Conservation (phyloP, 2,113 vertebrate genomes). For the Sclerurus mexicanus region DNA sequence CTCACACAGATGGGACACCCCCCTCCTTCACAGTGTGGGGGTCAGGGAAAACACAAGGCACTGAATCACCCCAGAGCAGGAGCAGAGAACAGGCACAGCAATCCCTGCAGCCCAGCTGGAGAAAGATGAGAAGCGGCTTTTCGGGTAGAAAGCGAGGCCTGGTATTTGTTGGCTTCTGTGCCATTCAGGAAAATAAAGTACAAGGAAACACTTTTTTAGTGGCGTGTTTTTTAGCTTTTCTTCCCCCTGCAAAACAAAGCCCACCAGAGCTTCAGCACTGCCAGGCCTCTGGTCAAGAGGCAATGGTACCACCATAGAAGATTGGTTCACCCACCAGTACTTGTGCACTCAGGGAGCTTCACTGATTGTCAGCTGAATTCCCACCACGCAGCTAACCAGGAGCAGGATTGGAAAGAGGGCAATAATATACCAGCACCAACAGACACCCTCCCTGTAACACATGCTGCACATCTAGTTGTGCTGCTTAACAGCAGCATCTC, state of each 20-base stretch:
- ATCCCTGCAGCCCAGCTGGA: neutral
- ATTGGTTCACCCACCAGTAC: neutral
- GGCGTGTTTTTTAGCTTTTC: neutral
- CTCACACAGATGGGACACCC: too few species aligned
- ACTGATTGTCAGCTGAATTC: neutral
- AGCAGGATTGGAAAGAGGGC: neutral
- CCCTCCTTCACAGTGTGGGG: accelerated
- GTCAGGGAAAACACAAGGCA: accelerated
- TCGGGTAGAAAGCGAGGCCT: neutral
- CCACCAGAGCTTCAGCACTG: neutral
- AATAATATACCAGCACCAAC: neutral
- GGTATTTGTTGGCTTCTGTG: neutral
- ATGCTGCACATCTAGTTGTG: neutral
- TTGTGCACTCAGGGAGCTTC: neutral
- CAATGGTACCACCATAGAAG: neutral
- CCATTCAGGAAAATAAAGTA: neutral
- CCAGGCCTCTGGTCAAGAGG: neutral
- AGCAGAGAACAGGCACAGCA: neutral
- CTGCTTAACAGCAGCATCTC: neutral
- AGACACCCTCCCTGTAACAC: neutral
- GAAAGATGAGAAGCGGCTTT: neutral
- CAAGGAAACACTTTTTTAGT: neutral
- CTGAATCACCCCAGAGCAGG: neutral
- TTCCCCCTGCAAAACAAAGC: neutral
- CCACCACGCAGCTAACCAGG: neutral